Conservation (phyloP, 2,113 vertebrate species). For the Bos javanicus region DNA sequence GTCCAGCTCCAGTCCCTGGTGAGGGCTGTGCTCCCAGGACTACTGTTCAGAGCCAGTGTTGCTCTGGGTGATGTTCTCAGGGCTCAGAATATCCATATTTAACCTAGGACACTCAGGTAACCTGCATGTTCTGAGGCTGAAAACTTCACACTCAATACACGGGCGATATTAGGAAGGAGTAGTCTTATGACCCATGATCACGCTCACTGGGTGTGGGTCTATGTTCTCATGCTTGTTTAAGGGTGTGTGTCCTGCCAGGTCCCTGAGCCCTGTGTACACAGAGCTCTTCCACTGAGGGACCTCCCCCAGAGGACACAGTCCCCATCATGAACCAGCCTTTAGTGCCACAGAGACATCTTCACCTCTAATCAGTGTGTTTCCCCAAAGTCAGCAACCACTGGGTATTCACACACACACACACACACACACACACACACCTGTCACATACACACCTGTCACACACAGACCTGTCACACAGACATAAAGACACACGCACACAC, state of each 20-base stretch:
- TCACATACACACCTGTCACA: too few species aligned
- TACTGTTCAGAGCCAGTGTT: too few species aligned
- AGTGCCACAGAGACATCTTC: background rate
- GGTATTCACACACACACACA: background rate
- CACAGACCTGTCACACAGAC: too few species aligned
- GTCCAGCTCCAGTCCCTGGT: background rate
- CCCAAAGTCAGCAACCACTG: background rate
- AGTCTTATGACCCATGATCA: accelerated
- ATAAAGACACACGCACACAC: too few species aligned
- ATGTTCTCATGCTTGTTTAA: background rate
- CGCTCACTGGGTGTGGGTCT: accelerated
- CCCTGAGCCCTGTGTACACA: too few species aligned
- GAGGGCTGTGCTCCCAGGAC: background rate
- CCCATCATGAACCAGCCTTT: background rate
- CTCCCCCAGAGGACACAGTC: background rate
- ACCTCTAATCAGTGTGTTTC: too few species aligned
- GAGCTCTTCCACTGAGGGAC: background rate
- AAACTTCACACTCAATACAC: accelerated
- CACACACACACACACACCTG: accelerated
- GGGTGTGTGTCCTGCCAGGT: background rate
- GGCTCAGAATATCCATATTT: background rate
- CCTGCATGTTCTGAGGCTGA: background rate
- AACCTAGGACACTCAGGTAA: background rate
- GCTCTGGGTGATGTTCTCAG: background rate
- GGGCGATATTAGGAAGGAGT: background rate